These are phyloP conservation scores for Cydia pomonella DNA, from an alignment of 1,140 invertebrate species.

Conservation along the genomic window DNA sequence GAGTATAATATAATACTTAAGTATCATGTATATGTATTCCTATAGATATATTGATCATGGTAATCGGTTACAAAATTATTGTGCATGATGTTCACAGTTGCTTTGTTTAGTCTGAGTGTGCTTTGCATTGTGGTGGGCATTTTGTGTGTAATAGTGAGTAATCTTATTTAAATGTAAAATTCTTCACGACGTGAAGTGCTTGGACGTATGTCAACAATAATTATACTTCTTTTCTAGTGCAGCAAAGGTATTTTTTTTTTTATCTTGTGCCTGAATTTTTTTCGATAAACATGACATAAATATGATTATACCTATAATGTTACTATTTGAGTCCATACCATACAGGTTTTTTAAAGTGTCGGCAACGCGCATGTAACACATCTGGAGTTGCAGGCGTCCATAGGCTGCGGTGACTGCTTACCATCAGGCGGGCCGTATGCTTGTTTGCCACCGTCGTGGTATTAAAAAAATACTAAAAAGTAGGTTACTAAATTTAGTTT, in stretches of 20 bases:
- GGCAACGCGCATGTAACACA: no score
- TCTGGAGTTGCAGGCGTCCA: no score
- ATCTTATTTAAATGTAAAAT: neutral
- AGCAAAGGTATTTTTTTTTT: conserved; percentile 16
- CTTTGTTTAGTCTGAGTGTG: conserved; percentile 7
- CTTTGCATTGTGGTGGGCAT: conserved; percentile 21
- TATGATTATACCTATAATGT: no score
- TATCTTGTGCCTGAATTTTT: neutral
- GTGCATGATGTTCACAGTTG: conserved; percentile 12
- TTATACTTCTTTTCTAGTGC: conserved; percentile 24
- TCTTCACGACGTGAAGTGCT: neutral
- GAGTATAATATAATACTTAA: no score
- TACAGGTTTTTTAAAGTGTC: no score
- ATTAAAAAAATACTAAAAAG: no score
- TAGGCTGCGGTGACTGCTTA: no score
- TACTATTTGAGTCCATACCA: neutral
- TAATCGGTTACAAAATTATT: neutral
- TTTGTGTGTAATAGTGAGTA: neutral
- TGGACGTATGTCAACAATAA: conserved; percentile 3
- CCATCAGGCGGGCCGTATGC: no score
- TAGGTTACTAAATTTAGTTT: neutral
- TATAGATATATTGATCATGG: neutral
- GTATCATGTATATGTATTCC: no score
- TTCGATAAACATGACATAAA: neutral
- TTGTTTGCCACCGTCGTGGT: no score